Evolutionary conservation across 2,113 vertebrate genomes (phyloP).

Genomic region (Tenebrosternarchus preto): DNA sequence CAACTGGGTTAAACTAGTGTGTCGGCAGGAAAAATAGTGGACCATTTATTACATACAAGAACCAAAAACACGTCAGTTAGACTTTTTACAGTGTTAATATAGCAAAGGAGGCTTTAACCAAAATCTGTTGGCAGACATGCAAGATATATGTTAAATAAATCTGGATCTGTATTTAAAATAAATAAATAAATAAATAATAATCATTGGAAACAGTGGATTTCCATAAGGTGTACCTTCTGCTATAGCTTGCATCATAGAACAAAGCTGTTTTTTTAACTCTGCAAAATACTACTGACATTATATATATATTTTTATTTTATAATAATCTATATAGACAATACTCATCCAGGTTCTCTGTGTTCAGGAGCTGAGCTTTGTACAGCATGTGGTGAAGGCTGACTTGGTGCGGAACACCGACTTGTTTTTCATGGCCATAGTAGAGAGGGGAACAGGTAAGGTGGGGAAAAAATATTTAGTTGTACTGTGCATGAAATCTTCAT

Average conservation of each 20-base stretch:
- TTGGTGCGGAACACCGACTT: constrained; percentile 88
- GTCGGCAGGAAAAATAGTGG: not conserved
- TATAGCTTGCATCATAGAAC: no score
- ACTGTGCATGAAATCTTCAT: not conserved
- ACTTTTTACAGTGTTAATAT: no score
- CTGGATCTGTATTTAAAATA: no score
- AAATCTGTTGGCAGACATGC: not conserved
- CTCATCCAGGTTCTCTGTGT: constrained; percentile 21
- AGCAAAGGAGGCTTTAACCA: not conserved
- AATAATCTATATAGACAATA: no score
- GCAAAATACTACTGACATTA: no score
- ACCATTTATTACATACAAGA: not conserved
- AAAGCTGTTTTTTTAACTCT: no score
- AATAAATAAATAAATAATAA: no score
- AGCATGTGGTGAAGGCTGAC: constrained; percentile 82
- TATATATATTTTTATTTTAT: no score
- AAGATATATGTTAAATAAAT: no score
- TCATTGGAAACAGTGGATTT: no score
- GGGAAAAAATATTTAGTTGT: not conserved
- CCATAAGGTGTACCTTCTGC: no score
- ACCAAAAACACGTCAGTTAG: not conserved
- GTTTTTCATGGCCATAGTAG: constrained; percentile 87
- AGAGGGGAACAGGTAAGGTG: constrained; percentile 90
- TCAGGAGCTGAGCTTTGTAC: constrained; percentile 85
- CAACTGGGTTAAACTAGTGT: not conserved